Evolutionary conservation across 1,140 invertebrate genomes (phyloP), one percentile per base, ranked within the genome.

Genomic region (roundworm (Caenorhabditis elegans)): DNA sequence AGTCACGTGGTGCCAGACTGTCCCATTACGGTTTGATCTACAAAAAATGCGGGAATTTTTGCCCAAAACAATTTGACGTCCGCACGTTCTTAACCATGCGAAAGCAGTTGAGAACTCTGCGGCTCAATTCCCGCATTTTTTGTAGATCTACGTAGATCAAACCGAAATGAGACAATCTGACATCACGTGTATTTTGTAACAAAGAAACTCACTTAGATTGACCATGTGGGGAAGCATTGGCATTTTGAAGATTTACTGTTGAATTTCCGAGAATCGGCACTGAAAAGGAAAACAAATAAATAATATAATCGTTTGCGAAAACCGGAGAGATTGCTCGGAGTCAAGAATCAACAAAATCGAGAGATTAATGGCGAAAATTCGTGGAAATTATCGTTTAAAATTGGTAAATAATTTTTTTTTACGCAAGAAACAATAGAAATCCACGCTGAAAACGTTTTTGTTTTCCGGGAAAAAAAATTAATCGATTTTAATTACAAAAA

Each of bases 221-320:
- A 39, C 34, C 60, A 39, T 43, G 28, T 70, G 60, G 11, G 60
- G 60, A 19, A 70, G 60, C 60, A 70, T 70, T 28, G 60, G 60
- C 60, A 70, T 70, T 70, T 70, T 70, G 34, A 39, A n/a, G 11
- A 6, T 70, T 24, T 8, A n/a, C 22, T 1, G 34, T 19, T 6
- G 31, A 8, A n/a, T 70, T 70, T 70, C 34, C n/a, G 22, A 34
- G 34, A 70, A 39, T 43, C 19, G 19, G 10, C 17, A 43, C 60
- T 70, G 34, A 8, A 70, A 39, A 39, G n/a, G n/a, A 17, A 39
- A 70, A 39, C n/a, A 70, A 24, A 17, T 1, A 49, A 49, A 49
- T 19, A 49, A 49, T 48, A 17, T n/a, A 48, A n/a, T 17, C 15
- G 47, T 48, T 15, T 17, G 17, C 6, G 47, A 19, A 48, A 26